phyloP scores from a whole-genome alignment of 2,888 invertebrate species.

The Catocala nupta region DNA sequence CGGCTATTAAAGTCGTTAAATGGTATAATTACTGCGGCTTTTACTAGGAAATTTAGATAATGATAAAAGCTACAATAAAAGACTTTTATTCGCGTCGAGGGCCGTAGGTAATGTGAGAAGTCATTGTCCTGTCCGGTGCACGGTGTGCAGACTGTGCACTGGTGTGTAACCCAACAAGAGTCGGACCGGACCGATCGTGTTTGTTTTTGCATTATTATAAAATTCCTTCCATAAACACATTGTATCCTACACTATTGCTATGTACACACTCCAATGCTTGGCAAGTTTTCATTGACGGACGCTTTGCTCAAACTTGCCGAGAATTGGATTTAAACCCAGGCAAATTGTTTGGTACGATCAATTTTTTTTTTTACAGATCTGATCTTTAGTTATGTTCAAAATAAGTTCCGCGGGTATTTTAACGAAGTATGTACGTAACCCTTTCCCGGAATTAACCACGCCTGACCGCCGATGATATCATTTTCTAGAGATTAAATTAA shows the following conservation, averaged over 20 bases:
- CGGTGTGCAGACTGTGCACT: no score
- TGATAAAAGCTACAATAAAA: conserved; percentile 29
- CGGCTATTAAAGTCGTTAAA: no score
- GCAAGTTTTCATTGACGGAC: conserved; percentile 13
- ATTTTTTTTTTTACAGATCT: conserved; percentile 21
- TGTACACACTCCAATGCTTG: conserved; percentile 50
- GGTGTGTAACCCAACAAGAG: conserved; percentile 67
- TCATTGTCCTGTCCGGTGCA: conserved; percentile 78
- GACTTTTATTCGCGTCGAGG: conserved; percentile 35
- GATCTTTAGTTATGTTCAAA: conserved; percentile 14
- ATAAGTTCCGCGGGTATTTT: conserved; percentile 5
- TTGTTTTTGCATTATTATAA: conserved; percentile 83
- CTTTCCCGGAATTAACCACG: conserved; percentile 49
- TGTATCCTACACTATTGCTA: conserved; percentile 38
- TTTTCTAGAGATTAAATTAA: conserved; percentile 33
- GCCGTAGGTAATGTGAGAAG: conserved; percentile 54
- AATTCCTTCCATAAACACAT: conserved; percentile 66
- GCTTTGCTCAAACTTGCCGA: conserved; percentile 8
- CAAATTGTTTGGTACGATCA: conserved; percentile 3
- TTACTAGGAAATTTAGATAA: conserved; percentile 1
- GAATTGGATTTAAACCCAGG: conserved; percentile 12
- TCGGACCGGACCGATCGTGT: conserved; percentile 74
- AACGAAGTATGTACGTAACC: conserved; percentile 1
- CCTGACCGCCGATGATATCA: conserved; percentile 63
- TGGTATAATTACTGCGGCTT: no score